Base-by-base conservation (phyloP, 2,888 invertebrate genomes). In the Meloe dianella region DNA sequence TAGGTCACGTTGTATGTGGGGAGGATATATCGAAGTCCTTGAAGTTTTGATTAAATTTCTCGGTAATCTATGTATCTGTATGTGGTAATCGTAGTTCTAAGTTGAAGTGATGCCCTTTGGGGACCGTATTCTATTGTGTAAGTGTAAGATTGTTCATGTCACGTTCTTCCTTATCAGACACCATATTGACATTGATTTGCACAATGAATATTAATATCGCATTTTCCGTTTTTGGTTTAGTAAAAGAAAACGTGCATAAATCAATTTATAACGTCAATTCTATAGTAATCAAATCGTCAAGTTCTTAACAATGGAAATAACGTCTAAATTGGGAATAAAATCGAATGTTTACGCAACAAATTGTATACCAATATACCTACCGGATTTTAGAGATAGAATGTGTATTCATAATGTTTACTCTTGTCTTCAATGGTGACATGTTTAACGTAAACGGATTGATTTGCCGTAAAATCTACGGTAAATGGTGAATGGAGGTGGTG, bases 21-120 rank as follows among this genome's bases (percentile, higher is more conserved):
- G n/a, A 41, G n/a, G 5, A 17, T 9, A 51, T n/a, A 51, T 51
- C 12, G 54, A 54, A 9, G 12, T 24, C 17, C 24, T 54, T 22
- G 54, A 54, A 54, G 54, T 54, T 54, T 54, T 54, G 54, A 54
- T 54, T 54, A 54, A 12, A 54, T 54, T 47, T 47, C 20, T 3
- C 17, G 0, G 10, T 47, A 47, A 47, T 47, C 47, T 47, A 10
- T 41, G 41, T 35, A 14, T 41, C 38, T 41, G 38, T 47, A 17
- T 47, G 54, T 12, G 54, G 54, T 24, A 24, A 12, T 22, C 5
- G 54, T 20, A 22, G 20, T 24, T 6, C 12, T 24, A 54, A n/a
- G 54, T 54, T 54, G 54, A 22, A 22, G 24, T 22, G 14, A 22
- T 54, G 22, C 14, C 54, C 54, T 54, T 54, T 20, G 54, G 54